Evolutionary conservation across 2,797 vertebrate species (phyloP).

Genomic region (Amphiprion clarkii): DNA sequence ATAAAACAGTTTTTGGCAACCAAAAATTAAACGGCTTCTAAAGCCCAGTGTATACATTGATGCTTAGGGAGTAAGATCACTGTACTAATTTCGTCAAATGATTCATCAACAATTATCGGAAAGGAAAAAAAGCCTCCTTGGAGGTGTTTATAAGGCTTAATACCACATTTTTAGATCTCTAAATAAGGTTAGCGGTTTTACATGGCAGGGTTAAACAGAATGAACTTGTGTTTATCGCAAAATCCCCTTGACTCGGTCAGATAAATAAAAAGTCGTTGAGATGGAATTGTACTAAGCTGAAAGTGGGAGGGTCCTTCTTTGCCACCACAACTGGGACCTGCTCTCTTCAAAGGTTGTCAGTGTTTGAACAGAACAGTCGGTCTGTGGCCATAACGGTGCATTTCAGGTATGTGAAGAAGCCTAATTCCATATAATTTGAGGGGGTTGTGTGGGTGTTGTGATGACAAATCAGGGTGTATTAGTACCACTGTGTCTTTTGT

Average conservation of each 20-base stretch:
- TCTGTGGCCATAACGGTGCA: conserved; percentile 23
- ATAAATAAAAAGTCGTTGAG: conserved; percentile 43
- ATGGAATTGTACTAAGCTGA: conserved; percentile 13
- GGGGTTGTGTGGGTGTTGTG: conserved; percentile 21
- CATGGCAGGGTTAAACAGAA: conserved; percentile 44
- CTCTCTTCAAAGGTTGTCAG: conserved; percentile 14
- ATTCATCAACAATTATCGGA: conserved; percentile 62
- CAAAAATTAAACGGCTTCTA: conserved; percentile 69
- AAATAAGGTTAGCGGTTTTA: conserved; percentile 53
- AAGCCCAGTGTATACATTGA: conserved; percentile 67
- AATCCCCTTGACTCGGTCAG: conserved; percentile 10
- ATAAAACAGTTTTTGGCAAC: conserved; percentile 81
- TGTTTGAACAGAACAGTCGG: conserved; percentile 47
- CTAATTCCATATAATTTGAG: conserved; percentile 44
- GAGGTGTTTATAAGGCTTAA: conserved; percentile 65
- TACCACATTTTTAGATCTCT: conserved; percentile 23
- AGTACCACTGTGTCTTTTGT: conserved; percentile 42
- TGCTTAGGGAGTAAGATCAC: conserved; percentile 54
- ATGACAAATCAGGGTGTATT: conserved; percentile 57
- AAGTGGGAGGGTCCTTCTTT: conserved; percentile 19
- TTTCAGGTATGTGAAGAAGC: conserved; percentile 44
- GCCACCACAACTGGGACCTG: conserved; percentile 17
- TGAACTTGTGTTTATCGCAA: conserved; percentile 62
- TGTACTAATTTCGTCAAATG: conserved; percentile 60
- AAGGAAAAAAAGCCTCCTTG: conserved; percentile 38